These are phyloP conservation scores for Scaptomyza parva DNA, from an alignment of 2,888 invertebrate genomes.

Conservation along the genomic window DNA sequence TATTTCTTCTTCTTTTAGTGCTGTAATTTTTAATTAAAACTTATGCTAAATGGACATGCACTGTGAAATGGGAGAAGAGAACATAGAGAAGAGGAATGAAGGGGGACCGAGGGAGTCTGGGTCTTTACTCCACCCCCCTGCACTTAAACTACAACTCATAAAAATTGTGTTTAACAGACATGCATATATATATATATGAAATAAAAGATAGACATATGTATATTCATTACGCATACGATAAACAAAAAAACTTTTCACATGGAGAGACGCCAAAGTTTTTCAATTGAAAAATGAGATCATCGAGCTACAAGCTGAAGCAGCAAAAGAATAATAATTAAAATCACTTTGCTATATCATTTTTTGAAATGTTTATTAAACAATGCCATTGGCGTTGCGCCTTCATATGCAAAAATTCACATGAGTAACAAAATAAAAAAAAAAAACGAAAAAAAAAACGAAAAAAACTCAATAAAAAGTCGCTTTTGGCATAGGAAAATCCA, in stretches of 20 bases:
- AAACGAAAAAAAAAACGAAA: no score
- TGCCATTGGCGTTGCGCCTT: constrained; percentile 43
- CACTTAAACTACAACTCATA: constrained; percentile 33
- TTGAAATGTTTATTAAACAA: constrained; percentile 69
- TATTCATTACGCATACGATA: constrained; percentile 75
- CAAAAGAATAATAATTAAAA: constrained; percentile 74
- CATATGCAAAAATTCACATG: constrained; percentile 46
- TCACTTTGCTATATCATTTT: constrained; percentile 67
- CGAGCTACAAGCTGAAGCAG: constrained; percentile 32
- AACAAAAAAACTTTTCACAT: constrained; percentile 63
- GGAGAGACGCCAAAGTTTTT: constrained; percentile 50
- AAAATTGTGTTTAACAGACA: constrained; percentile 1
- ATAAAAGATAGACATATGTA: constrained; percentile 31
- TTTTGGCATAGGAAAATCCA: constrained; percentile 16
- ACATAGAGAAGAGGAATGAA: no score
- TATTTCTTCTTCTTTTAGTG: constrained; percentile 1
- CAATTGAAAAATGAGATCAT: constrained; percentile 78
- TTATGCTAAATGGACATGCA: constrained; percentile 75
- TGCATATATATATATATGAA: constrained; percentile 4
- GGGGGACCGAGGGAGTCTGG: neutral
- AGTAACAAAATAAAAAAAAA: constrained; percentile 10
- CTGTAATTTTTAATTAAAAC: constrained; percentile 64
- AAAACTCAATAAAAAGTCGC: no score
- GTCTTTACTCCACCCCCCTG: constrained; percentile 22
- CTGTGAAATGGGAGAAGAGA: constrained; percentile 23